Conservation (phyloP, 2,888 invertebrate genomes). For the Eilema caniola region DNA sequence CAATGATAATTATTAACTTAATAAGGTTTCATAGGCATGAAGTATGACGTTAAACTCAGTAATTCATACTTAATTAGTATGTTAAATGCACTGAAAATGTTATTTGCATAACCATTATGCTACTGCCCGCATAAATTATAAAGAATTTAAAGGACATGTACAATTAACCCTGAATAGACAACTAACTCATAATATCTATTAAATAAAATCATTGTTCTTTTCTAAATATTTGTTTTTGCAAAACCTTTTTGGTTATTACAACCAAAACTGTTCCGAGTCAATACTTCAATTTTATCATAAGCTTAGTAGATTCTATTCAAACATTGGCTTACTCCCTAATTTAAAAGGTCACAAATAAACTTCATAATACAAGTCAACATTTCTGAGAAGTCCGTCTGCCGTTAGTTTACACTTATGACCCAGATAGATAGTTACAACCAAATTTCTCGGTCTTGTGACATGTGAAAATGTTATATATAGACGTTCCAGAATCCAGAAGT, state of each 20-base stretch:
- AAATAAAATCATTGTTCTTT: neutral
- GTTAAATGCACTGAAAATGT: slow-evolving; percentile 25
- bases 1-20: neutral
- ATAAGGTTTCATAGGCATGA: neutral
- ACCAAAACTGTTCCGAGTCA: neutral
- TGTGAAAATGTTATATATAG: slow-evolving; percentile 70
- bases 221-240: neutral
- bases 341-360: slow-evolving; percentile 12
- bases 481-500: slow-evolving; percentile 73
- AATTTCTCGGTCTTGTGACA: slow-evolving; percentile 51
- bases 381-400: slow-evolving; percentile 9
- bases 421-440: slow-evolving; percentile 40
- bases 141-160: slow-evolving; percentile 49
- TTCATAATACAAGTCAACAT: slow-evolving; percentile 2
- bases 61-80: slow-evolving; percentile 19
- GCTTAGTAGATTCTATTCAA: neutral
- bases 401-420: slow-evolving; percentile 37
- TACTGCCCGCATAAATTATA: slow-evolving; percentile 46
- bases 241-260: neutral
- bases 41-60: slow-evolving; percentile 13
- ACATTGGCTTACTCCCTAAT: slow-evolving; percentile 1
- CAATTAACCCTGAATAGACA: slow-evolving; percentile 10
- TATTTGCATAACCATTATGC: slow-evolving; percentile 29
- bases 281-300: neutral
- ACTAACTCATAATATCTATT: neutral